Evolutionary conservation across 2,797 vertebrate species (phyloP).

Genomic region (Sebastes oblongus): DNA sequence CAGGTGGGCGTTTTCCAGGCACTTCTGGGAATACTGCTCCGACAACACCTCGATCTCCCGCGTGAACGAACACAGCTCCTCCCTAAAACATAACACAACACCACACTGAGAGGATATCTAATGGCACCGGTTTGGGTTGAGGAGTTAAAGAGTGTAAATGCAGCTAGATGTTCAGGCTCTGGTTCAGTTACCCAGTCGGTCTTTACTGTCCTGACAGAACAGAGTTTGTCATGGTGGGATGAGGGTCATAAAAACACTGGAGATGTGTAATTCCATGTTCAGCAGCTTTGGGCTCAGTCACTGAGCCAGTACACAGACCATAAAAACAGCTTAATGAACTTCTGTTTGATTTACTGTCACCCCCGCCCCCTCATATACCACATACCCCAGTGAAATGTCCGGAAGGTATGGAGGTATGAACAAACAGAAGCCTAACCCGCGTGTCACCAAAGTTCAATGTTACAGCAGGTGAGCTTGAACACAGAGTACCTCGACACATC

Average conservation of each 20-base stretch:
- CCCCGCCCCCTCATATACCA: too few relatives aligned
- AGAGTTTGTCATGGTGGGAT: neutral
- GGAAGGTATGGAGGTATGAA: too few relatives aligned
- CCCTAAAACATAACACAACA: slow-evolving; percentile 67
- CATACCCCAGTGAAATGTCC: too few relatives aligned
- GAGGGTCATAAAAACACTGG: slow-evolving; percentile 16
- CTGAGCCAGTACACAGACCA: neutral
- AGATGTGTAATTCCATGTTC: neutral
- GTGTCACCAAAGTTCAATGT: neutral
- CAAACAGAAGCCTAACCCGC: too few relatives aligned
- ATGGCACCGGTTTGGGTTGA: neutral
- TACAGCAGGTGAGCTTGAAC: neutral
- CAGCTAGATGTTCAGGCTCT: neutral
- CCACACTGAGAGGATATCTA: neutral
- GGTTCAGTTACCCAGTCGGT: neutral
- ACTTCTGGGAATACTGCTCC: slow-evolving; percentile 89
- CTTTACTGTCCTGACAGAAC: neutral
- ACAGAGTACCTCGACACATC: neutral
- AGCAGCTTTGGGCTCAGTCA: neutral
- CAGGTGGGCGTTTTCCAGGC: slow-evolving; percentile 87
- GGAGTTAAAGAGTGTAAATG: neutral
- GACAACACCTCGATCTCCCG: slow-evolving; percentile 87
- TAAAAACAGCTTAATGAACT: neutral
- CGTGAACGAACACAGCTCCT: slow-evolving; percentile 86
- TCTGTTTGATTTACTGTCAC: neutral